These are phyloP conservation scores for Hyalella azteca DNA, from an alignment of 2,888 invertebrate species.

Conservation along the genomic window DNA sequence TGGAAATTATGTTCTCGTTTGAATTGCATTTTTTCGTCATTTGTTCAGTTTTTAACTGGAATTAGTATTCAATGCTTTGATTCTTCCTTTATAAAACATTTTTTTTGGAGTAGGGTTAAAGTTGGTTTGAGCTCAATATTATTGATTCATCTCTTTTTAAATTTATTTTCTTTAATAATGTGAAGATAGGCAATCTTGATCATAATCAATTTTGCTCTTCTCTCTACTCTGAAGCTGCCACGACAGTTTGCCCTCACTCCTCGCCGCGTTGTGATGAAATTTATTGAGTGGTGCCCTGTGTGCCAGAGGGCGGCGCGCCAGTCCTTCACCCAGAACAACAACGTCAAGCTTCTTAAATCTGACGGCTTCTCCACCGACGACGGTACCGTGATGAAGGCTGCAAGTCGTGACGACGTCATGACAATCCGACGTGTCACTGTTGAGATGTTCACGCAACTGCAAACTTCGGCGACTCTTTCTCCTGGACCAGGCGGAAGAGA, in stretches of 20 bases:
- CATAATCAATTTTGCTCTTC: too few relatives aligned
- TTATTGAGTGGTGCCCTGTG: not conserved
- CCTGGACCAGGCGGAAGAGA: too few relatives aligned
- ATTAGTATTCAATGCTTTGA: not conserved
- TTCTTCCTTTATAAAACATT: not conserved
- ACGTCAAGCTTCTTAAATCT: not conserved
- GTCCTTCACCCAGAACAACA: not conserved
- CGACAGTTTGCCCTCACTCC: not conserved
- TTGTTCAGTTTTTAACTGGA: too few relatives aligned
- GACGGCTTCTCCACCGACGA: not conserved
- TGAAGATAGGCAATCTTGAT: too few relatives aligned
- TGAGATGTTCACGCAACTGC: conserved; percentile 2
- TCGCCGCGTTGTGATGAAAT: not conserved
- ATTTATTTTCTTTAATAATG: too few relatives aligned
- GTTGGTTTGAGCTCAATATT: too few relatives aligned
- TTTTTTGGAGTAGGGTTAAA: not conserved
- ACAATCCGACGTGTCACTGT: not conserved
- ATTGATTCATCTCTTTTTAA: too few relatives aligned
- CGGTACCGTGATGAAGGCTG: not conserved
- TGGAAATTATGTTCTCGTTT: too few relatives aligned
- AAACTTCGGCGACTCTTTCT: too few relatives aligned
- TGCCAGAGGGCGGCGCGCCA: not conserved
- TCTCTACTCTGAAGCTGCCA: not conserved
- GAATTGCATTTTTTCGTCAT: too few relatives aligned
- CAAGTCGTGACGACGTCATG: not conserved